Evolutionary conservation across 1,140 invertebrate species (phyloP), one percentile per base, ranked within the genome.

Genomic region (Agrypnia vestita): DNA sequence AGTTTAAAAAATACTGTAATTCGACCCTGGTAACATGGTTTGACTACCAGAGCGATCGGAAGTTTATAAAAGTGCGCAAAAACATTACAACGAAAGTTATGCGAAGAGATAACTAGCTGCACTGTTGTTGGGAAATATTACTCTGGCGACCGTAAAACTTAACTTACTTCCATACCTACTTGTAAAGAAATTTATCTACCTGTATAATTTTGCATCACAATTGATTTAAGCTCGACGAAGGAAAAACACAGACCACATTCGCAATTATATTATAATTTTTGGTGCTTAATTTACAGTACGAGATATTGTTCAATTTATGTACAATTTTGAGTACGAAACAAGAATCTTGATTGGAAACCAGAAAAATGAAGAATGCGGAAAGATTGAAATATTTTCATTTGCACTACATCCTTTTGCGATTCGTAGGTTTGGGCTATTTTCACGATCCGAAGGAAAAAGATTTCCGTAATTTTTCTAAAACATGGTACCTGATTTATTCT

Each of bases 391-490:
- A 82, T 59, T 82, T 82, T 69, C 12, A 25, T 35, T 80, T 80
- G n/a, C 81, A 82, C 69, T 80, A 78, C 49, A 59, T 19, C 21
- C 55, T 82, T 17, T 69, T 82, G 11, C 62, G 59, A 43, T 80
- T 82, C 21, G 43, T 80, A 3, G 81, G 81, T 15, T 47, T 82
- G 17, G 76, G 81, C 8, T 46, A 61, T 25, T 79, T 79, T 46
- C 77, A 79, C 17, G 43, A 79, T 43, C 44, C 64, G 0, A 15
- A 13, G 35, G 15, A 73, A 13, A 55, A 73, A 21, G 79, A 69
- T 69, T 82, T 80, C 19, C 62, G 51, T 12, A 82, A 78, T 25
- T 79, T 82, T 77, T 71, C 78, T 10, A 80, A 78, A 35, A 56
- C 69, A 3, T 77, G 59, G 15, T 82, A 82, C 13, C 12, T 71